phyloP scores from a whole-genome alignment of 1,140 invertebrate genomes.

The Phymastichus coffea region DNA sequence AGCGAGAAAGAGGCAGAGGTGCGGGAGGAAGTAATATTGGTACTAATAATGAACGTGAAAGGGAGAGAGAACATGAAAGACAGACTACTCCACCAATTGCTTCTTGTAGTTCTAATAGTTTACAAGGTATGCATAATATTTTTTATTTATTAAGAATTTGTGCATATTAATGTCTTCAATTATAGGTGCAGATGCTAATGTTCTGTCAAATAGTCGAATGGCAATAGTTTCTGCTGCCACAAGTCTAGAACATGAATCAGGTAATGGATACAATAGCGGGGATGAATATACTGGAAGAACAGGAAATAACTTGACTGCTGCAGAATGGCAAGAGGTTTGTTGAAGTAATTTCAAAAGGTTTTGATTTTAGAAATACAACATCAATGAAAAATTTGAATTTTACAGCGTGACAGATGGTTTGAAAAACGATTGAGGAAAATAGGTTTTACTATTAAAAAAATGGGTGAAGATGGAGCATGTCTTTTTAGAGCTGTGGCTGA shows the following conservation, averaged over 20 bases:
- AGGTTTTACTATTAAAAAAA: slow-evolving; percentile 83
- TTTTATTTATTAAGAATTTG: slow-evolving; percentile 2
- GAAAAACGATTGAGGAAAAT: slow-evolving; percentile 72
- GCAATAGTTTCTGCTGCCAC: slow-evolving; percentile 39
- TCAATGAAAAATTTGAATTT: background rate
- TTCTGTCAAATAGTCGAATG: slow-evolving; percentile 44
- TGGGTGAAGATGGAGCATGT: slow-evolving; percentile 92
- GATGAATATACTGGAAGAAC: slow-evolving; percentile 70
- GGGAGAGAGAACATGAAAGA: slow-evolving; percentile 49
- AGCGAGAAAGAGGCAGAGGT: slow-evolving; percentile 45
- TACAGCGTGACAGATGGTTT: slow-evolving; percentile 67
- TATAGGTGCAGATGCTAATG: slow-evolving; percentile 41
- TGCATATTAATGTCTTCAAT: background rate
- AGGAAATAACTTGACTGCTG: slow-evolving; percentile 57
- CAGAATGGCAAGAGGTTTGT: slow-evolving; percentile 64
- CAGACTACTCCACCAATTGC: slow-evolving; percentile 50
- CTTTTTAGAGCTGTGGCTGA: slow-evolving; percentile 89
- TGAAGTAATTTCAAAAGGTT: no score
- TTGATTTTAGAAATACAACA: background rate
- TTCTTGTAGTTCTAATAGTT: slow-evolving; percentile 40
- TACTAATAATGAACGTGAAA: slow-evolving; percentile 38
- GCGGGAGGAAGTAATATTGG: slow-evolving; percentile 22
- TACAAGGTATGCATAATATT: slow-evolving; percentile 40
- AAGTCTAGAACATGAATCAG: slow-evolving; percentile 43
- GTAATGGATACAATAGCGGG: slow-evolving; percentile 73